These are phyloP conservation scores for Manis javanica DNA, from an alignment of 2,797 vertebrate species.

Conservation along the genomic window DNA sequence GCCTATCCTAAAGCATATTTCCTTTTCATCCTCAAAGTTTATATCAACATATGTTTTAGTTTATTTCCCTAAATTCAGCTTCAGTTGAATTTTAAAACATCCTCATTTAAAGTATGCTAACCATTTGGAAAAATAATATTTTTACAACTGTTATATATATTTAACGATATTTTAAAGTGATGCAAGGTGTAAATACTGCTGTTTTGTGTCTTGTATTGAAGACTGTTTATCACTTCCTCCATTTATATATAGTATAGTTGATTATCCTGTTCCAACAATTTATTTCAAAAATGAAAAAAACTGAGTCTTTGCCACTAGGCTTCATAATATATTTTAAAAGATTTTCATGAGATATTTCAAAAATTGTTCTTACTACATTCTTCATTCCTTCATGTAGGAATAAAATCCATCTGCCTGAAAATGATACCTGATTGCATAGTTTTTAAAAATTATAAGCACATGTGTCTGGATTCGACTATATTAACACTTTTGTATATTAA, in stretches of 20 bases:
- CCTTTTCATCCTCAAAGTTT: not conserved
- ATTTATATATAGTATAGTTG: conserved; percentile 6
- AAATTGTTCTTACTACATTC: not conserved
- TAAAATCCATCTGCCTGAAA: not conserved
- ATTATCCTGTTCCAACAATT: not conserved
- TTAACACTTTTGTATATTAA: not conserved
- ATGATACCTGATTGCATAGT: not conserved
- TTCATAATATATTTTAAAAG: not conserved
- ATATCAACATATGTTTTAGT: not conserved
- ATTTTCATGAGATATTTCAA: not conserved
- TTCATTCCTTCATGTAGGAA: not conserved
- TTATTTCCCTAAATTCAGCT: not conserved
- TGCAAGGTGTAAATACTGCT: not conserved
- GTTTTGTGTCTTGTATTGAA: conserved; percentile 32
- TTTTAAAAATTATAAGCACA: not conserved
- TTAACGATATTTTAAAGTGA: conserved; percentile 12
- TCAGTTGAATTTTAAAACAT: not conserved
- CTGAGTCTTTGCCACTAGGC: not conserved
- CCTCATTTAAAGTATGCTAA: not conserved
- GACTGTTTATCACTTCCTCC: not conserved
- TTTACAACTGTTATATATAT: conserved; percentile 53
- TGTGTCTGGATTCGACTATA: not conserved
- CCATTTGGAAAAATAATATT: not conserved
- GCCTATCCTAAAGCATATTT: not conserved
- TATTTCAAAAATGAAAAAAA: not conserved